Conservation (phyloP, 2,113 vertebrate species). For the Pogona vitticeps region DNA sequence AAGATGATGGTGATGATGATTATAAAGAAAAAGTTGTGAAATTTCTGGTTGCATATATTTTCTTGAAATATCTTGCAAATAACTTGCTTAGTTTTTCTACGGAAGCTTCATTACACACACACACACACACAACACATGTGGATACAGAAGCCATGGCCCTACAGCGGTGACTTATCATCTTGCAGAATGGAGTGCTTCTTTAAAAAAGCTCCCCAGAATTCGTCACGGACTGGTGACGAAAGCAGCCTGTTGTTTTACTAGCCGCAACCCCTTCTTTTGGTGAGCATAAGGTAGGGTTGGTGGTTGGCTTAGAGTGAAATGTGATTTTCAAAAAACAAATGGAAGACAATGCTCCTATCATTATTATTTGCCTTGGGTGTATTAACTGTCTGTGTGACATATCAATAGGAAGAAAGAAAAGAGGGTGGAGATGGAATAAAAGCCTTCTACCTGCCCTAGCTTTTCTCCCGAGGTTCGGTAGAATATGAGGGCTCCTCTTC, state of each 20-base stretch:
- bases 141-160: no score
- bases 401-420: slow-evolving; percentile 13
- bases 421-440: neutral
- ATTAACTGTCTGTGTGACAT: neutral
- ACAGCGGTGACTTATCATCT: neutral
- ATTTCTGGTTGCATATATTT: no score
- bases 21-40: no score
- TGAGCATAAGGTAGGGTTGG: slow-evolving; percentile 17
- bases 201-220: slow-evolving; percentile 13
- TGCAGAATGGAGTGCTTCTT: neutral
- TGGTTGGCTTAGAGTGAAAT: neutral
- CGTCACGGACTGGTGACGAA: neutral
- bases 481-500: no score
- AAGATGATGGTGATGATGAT: no score
- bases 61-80: no score
- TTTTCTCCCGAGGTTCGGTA: no score
- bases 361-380: slow-evolving; percentile 8
- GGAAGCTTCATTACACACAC: neutral
- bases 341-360: no score
- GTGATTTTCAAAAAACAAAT: neutral
- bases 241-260: slow-evolving; percentile 9
- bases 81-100: no score
- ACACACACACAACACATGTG: neutral
- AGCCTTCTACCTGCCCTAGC: neutral
- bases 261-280: neutral